These are phyloP conservation scores for Acanthosoma haemorrhoidale DNA, from an alignment of 2,888 invertebrate genomes.

Conservation along the genomic window DNA sequence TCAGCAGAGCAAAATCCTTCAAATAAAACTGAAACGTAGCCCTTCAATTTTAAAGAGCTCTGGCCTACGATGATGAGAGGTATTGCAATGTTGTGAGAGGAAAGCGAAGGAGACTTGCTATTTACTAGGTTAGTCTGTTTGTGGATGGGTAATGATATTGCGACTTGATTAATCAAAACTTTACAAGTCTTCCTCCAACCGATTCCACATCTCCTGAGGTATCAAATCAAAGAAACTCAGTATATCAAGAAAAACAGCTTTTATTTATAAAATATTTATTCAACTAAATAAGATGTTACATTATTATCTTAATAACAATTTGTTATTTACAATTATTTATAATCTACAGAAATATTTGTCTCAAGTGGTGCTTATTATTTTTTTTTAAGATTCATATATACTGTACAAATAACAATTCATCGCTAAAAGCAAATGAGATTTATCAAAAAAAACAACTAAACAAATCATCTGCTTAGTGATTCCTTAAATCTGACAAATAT, in stretches of 20 bases:
- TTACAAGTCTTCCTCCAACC: no score
- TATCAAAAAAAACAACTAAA: slow-evolving; percentile 24
- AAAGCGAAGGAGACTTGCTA: no score
- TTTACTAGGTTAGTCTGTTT: no score
- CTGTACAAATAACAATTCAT: slow-evolving; percentile 28
- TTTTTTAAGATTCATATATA: neutral
- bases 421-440: slow-evolving; percentile 23
- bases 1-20: no score
- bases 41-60: no score
- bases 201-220: no score
- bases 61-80: no score
- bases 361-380: slow-evolving; percentile 24
- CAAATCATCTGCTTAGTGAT: slow-evolving; percentile 17
- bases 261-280: slow-evolving; percentile 33
- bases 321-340: slow-evolving; percentile 30
- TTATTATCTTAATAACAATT: slow-evolving; percentile 26
- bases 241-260: neutral
- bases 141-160: no score
- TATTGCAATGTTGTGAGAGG: no score
- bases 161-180: no score
- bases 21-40: no score
- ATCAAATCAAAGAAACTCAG: neutral
- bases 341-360: slow-evolving; percentile 29
- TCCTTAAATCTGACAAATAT: slow-evolving; percentile 19
- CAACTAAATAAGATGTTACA: slow-evolving; percentile 27